Conservation (phyloP, 2,888 invertebrate genomes). For the Zele albiditarsus region DNA sequence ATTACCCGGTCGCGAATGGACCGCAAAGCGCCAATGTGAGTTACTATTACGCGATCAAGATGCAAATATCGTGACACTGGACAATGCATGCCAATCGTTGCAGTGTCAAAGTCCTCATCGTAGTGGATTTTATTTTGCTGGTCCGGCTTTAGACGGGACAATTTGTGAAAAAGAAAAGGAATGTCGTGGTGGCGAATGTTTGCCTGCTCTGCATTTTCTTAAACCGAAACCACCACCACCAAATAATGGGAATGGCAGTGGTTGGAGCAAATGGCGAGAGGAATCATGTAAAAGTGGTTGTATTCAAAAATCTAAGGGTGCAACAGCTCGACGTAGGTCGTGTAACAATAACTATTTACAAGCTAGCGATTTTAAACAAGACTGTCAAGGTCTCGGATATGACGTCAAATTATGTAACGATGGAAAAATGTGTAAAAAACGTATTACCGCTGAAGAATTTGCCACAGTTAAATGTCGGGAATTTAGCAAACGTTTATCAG, state of each 20-base stretch:
- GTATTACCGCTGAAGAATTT: conserved; percentile 75
- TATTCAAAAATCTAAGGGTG: conserved; percentile 78
- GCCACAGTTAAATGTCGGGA: conserved; percentile 79
- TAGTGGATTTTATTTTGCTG: conserved; percentile 84
- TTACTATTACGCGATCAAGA: conserved; percentile 80
- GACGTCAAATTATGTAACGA: conserved; percentile 80
- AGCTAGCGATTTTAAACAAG: conserved; percentile 57
- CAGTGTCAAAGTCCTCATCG: conserved; percentile 83
- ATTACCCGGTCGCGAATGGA: conserved; percentile 82
- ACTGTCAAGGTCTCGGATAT: conserved; percentile 63
- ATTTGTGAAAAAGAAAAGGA: conserved; percentile 80
- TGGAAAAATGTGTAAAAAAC: conserved; percentile 75
- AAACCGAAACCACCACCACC: conserved; percentile 49
- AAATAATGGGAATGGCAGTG: conserved; percentile 63
- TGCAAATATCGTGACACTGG: conserved; percentile 74
- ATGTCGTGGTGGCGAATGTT: conserved; percentile 66
- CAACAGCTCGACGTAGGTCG: conserved; percentile 75
- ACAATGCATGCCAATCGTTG: conserved; percentile 79
- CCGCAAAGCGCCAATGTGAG: conserved; percentile 85
- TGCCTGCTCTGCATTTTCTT: conserved; percentile 47
- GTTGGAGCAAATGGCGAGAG: conserved; percentile 80
- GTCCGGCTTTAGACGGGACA: conserved; percentile 89
- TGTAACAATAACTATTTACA: conserved; percentile 74
- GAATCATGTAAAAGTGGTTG: conserved; percentile 81
- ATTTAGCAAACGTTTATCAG: conserved; percentile 77